phyloP scores from a whole-genome alignment of 2,888 invertebrate genomes.

The Aelia acuminata region DNA sequence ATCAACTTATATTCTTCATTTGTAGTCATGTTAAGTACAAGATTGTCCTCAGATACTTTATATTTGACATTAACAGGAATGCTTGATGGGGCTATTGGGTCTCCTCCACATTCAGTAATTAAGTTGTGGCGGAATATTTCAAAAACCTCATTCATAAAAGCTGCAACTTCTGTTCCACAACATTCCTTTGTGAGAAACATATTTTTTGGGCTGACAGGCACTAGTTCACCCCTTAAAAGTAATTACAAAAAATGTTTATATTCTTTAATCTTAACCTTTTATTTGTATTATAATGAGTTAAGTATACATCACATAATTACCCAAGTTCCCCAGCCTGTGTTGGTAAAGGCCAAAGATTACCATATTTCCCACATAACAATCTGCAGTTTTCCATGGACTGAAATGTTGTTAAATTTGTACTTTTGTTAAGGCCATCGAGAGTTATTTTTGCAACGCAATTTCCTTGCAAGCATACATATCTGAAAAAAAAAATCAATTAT shows the following conservation, averaged over 20 bases:
- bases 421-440: slow-evolving; percentile 16
- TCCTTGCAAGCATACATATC: slow-evolving; percentile 59
- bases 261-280: no score
- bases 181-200: slow-evolving; percentile 35
- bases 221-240: slow-evolving; percentile 26
- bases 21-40: slow-evolving; percentile 47
- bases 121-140: slow-evolving; percentile 30
- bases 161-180: slow-evolving; percentile 28
- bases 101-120: slow-evolving; percentile 45
- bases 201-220: slow-evolving; percentile 28
- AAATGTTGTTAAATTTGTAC: slow-evolving; percentile 45
- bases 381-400: slow-evolving; percentile 77
- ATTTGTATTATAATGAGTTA: neutral
- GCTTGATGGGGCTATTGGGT: slow-evolving; percentile 3
- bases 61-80: neutral
- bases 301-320: slow-evolving; percentile 62
- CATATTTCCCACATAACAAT: slow-evolving; percentile 78
- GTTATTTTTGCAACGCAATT: slow-evolving; percentile 55
- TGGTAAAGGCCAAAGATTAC: slow-evolving; percentile 81
- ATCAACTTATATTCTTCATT: slow-evolving; percentile 47
- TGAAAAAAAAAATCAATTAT: neutral
- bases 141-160: slow-evolving; percentile 45
- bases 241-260: no score
- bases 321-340: slow-evolving; percentile 69
- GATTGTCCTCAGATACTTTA: slow-evolving; percentile 37